Evolutionary conservation across 2,888 invertebrate species (phyloP).

Genomic region (Hipparchia sbordonii): DNA sequence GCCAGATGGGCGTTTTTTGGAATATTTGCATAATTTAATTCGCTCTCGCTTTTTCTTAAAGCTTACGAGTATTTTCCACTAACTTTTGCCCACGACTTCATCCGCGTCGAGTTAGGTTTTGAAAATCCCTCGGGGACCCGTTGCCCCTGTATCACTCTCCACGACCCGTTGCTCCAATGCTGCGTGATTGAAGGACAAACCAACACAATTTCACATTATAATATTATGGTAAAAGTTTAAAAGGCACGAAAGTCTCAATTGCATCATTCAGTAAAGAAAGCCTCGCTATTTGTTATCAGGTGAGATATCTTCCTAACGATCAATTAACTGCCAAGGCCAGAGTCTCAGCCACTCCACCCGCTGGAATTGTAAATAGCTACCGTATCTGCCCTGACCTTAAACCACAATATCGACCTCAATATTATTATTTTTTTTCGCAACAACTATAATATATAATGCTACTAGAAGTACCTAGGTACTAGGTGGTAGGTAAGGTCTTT

Average conservation of each 20-base stretch:
- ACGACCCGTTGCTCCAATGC: no score
- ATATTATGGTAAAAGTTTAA: no score
- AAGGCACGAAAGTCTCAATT: background rate
- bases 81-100: no score
- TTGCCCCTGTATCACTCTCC: no score
- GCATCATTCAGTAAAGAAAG: conserved; percentile 18
- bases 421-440: background rate
- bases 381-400: conserved; percentile 48
- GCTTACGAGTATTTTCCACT: no score
- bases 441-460: no score
- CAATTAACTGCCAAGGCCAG: conserved; percentile 47
- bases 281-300: conserved; percentile 29
- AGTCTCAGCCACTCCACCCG: conserved; percentile 51
- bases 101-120: no score
- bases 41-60: conserved; percentile 7
- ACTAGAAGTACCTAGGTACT: no score
- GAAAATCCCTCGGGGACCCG: no score
- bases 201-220: no score
- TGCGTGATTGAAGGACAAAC: no score
- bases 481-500: no score
- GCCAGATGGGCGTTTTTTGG: conserved; percentile 44
- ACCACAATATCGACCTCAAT: conserved; percentile 52
- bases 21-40: conserved; percentile 52
- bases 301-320: conserved; percentile 34
- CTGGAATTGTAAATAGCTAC: conserved; percentile 55